Evolutionary conservation across 2,797 vertebrate species (phyloP).

Genomic region (Cossypha polioptera): DNA sequence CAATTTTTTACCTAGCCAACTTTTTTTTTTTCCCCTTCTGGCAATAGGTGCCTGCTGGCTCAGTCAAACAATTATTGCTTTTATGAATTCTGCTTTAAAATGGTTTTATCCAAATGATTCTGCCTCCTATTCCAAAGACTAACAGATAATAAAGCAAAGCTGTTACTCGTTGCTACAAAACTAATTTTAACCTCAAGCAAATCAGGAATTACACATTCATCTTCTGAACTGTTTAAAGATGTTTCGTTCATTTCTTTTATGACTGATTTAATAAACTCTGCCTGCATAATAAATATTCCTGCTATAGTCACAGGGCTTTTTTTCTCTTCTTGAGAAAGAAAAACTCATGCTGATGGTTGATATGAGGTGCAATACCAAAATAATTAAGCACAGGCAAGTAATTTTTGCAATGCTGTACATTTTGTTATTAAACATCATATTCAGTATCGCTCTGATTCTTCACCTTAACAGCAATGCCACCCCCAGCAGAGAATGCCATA

Average conservation of each 20-base stretch:
- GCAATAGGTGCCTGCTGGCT: slow-evolving; percentile 47
- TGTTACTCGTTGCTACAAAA: slow-evolving; percentile 31
- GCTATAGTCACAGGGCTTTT: slow-evolving; percentile 31
- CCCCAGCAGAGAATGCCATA: slow-evolving; percentile 60
- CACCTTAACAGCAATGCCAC: slow-evolving; percentile 53
- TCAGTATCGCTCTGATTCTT: slow-evolving; percentile 56
- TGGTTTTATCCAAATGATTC: slow-evolving; percentile 49
- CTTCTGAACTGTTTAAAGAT: slow-evolving; percentile 56
- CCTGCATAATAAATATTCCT: slow-evolving; percentile 62
- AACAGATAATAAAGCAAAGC: slow-evolving; percentile 42
- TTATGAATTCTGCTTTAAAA: slow-evolving; percentile 63
- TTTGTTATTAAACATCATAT: slow-evolving; percentile 61
- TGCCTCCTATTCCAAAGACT: slow-evolving; percentile 49
- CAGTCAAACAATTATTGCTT: slow-evolving; percentile 46
- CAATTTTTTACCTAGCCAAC: slow-evolving; percentile 34
- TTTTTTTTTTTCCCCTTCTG: not conserved
- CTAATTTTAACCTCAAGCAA: slow-evolving; percentile 65
- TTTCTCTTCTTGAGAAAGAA: slow-evolving; percentile 1
- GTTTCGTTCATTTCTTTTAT: slow-evolving; percentile 53
- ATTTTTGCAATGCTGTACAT: slow-evolving; percentile 61
- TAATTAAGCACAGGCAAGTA: slow-evolving; percentile 38
- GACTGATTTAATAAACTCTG: slow-evolving; percentile 74
- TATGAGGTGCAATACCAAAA: slow-evolving; percentile 22
- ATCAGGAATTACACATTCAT: slow-evolving; percentile 43
- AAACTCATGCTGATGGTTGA: slow-evolving; percentile 8